Base-by-base conservation (phyloP, 1,140 invertebrate genomes). In the Steinernema feltiae region DNA sequence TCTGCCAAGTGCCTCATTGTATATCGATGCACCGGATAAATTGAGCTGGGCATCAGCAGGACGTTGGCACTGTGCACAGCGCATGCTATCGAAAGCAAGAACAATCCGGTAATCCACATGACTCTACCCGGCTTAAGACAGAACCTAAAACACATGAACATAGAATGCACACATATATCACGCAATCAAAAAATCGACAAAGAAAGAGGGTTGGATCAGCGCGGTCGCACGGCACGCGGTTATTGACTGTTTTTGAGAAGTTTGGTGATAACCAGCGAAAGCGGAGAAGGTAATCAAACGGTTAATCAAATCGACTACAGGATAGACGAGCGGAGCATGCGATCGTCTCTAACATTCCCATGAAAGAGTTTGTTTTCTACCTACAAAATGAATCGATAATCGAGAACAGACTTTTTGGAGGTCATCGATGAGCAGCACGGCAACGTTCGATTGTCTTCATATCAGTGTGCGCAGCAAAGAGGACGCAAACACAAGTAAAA, bases 1-100 rank as follows among this genome's bases (percentile, higher is more conserved):
- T 77, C 76, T 1, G 84, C 84, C 71, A 85, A 73, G 70, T 74
- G 74, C 29, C 71, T 71, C 82, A 85, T 84, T 27, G 75, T 85
- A 18, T 75, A 79, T 30, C 81, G 71, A 70, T 85, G 83, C 18
- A 83, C 80, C 21, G 83, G 83, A 70, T 71, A 77, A 7, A 83
- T 31, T 29, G 63, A 83, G 29, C 74, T 75, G 1, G 82, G 82
- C 46, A 78, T 82, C 3, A 83, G 73, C 15, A 83, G 69, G 30
- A 83, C 76, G 27, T 85, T 69, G 21, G 79, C 82, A 24, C 30
- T 41, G 24, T 30, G 24, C 24, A 21, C 53, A 21, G 12, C 12
- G 24, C 53, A 63, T 63, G 53, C 53, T 27, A 27, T 15, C 12
- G 24, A 27, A 63, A 63, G 53, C 15, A 63, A 21, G 3, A 27